A percentile compares a stretch with the other conserved stretches of the same genome.
Conservation (phyloP, 2,113 vertebrate species). For the Proteles cristata region DNA sequence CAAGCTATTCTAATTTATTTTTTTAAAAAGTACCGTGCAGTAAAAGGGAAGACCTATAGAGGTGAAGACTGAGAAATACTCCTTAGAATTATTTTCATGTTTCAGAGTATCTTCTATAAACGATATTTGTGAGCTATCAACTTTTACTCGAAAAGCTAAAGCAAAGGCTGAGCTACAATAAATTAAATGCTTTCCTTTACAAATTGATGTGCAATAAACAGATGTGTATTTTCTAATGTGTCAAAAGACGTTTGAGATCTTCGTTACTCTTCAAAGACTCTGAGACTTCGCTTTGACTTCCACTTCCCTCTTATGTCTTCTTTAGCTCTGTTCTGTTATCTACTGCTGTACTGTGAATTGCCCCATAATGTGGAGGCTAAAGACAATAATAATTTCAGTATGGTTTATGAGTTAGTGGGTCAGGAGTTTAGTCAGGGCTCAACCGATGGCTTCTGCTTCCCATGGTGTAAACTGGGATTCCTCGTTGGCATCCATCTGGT, state of each 20-base stretch:
- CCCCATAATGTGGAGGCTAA: fast-evolving
- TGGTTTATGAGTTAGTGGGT: neutral
- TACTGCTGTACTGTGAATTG: neutral
- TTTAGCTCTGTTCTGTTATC: too few relatives aligned
- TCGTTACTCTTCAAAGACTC: neutral
- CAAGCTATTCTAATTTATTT: slow-evolving; percentile 57
- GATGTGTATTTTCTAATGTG: neutral
- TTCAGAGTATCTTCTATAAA: neutral
- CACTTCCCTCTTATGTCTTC: neutral
- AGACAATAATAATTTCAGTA: fast-evolving
- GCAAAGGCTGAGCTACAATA: neutral
- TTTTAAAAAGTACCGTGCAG: slow-evolving; percentile 22
- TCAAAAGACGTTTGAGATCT: neutral
- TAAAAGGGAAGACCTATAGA: neutral
- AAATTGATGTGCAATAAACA: neutral
- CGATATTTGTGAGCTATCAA: neutral
- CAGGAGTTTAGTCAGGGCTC: neutral
- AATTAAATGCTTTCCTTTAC: slow-evolving; percentile 20
- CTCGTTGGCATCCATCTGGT: fast-evolving
- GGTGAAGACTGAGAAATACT: neutral
- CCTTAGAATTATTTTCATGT: neutral
- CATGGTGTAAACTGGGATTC: neutral
- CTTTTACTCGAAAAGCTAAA: neutral
- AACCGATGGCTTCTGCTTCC: neutral
- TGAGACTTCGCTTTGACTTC: neutral